These are phyloP conservation scores for Bufo gargarizans DNA, from an alignment of 2,113 vertebrate genomes.

Conservation along the genomic window DNA sequence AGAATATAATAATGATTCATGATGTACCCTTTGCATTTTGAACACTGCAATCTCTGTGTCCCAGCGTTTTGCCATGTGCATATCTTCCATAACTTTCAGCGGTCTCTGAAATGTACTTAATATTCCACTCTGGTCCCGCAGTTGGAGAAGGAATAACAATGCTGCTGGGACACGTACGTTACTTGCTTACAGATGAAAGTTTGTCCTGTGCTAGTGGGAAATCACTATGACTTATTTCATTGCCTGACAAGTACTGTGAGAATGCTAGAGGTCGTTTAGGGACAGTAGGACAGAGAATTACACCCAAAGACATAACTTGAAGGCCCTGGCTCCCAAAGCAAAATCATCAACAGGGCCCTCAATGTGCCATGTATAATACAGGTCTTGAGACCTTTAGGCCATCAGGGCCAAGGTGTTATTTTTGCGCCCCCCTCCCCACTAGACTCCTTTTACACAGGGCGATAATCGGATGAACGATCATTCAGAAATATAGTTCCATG, in stretches of 20 bases:
- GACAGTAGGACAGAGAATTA: neutral
- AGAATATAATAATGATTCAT: neutral
- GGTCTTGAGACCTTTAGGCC: too few species aligned
- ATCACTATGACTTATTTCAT: neutral
- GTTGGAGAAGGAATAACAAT: conserved; percentile 1
- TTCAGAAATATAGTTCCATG: too few species aligned
- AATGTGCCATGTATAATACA: too few species aligned
- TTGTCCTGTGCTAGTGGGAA: neutral
- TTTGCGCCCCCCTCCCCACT: too few species aligned
- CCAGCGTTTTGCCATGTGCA: neutral
- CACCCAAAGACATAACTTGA: neutral
- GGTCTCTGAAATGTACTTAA: neutral
- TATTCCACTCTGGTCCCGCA: neutral
- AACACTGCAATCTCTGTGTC: neutral
- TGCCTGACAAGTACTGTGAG: neutral
- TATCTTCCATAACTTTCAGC: neutral
- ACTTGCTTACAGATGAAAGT: neutral
- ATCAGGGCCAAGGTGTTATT: too few species aligned
- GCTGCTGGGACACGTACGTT: neutral
- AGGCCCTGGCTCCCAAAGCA: neutral
- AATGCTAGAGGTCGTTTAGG: neutral
- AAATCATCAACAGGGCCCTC: too few species aligned
- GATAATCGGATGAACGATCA: too few species aligned
- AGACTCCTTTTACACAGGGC: too few species aligned
- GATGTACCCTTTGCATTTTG: neutral